Evolutionary conservation across 2,113 vertebrate species (phyloP), one percentile per base, ranked within the genome.

Genomic region (Phyllostomus hastatus): DNA sequence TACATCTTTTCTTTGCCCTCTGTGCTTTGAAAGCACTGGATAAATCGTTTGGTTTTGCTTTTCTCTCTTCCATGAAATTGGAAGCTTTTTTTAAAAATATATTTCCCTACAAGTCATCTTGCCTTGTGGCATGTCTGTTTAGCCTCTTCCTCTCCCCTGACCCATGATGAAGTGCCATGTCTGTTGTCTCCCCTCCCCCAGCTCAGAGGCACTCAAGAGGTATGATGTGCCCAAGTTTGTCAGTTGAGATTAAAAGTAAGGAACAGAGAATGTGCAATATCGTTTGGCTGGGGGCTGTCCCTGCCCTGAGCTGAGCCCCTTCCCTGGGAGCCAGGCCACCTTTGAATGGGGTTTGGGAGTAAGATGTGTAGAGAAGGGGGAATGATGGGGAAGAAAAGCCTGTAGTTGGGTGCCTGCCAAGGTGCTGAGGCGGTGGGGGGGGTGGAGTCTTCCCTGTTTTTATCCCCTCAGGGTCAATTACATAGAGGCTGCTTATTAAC

Each of bases 11-110:
- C 86, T 97, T 98, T 97, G 90, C 96, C 97, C 97, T 97, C 96
- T 97, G 97, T 98, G 97, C 97, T 98, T 98, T 96, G 97, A 97
- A 98, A 98, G 97, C 97, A 98, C 97, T 97, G 97, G 95, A 97
- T 97, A 90, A 97, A 98, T 96, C 8, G 75, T 96, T 96, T 95
- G 96, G 89, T 97, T 97, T 97, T 97, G 85, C 86, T 97, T 97
- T 97, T 97, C 88, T 95, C 76, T 97, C 97, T 98, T 98, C 96
- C 97, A 96, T 91, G 43, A 97, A 97, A 97, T 97, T 96, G 97
- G 96, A 98, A 98, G 97, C 10, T 76, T 59, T 79, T 85, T 69
- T 64, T 22, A 82, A 90, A 80, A 80, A 88, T 97, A 78, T 96
- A 64, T 97, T 97, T 97, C 87, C 81, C 66, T 95, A 73, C 20